Evolutionary conservation across 2,888 invertebrate species (phyloP), one percentile per base, ranked within the genome.

Genomic region (Ornithoptera priamus): DNA sequence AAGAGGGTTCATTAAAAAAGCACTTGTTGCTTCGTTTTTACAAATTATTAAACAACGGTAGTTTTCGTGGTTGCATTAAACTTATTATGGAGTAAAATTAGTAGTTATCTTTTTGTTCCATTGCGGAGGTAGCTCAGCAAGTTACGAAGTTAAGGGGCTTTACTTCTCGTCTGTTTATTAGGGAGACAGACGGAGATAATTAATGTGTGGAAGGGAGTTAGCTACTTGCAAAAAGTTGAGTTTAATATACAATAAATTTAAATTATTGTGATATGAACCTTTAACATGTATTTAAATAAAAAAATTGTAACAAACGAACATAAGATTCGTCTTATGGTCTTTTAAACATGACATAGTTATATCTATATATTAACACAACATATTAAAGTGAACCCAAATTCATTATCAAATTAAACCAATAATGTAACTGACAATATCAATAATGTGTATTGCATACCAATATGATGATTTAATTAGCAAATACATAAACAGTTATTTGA

Each of bases 111-210:
- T 70, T 63, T 70, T 67, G 63, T 70, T 67, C 63, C 63, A 67
- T 63, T 60, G 70, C 56, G 56, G 62, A 67, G 67, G 70, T 70
- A 70, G 60, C 60, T 70, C 67, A 64, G 66, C 70, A 70, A 67
- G 63, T 70, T 70, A 56, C 67, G 63, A 70, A 70, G 70, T 67
- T 70, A 67, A 70, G 66, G 22, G 63, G 70, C 70, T 70, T 65
- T 70, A 59, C 59, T 64, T 22, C 53, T 46, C 67, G 67, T 63
- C 70, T 70, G 70, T 70, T 70, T 67, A 70, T 70, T 67, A 67
- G 60, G 53, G 63, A 67, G 67, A 60, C 67, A 63, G 67, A 15
- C n/a, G 36, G 36, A 70, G 63, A 70, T 67, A 70, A 70, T 70
- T 67, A 67, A 67, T 70, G 70, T 67, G 70, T 67, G 70, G 60